phyloP scores from a whole-genome alignment of 1,140 invertebrate genomes.

The Babylonia areolata region DNA sequence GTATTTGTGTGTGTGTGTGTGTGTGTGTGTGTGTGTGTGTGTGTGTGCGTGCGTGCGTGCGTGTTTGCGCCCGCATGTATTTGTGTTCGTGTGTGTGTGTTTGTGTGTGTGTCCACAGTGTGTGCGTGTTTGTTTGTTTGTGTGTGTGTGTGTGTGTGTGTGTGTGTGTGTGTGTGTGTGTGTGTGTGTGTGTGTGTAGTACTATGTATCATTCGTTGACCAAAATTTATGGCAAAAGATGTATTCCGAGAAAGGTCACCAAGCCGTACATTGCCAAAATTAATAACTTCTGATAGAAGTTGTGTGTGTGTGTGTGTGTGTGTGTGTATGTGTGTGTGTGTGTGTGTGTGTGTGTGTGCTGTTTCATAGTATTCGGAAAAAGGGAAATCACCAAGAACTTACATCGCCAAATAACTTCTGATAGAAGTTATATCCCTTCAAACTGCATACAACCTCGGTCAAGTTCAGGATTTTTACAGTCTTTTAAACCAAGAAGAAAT shows the following conservation, averaged over 20 bases:
- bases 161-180: background rate
- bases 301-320: constrained; percentile 28
- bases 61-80: background rate
- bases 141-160: background rate
- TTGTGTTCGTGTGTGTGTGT: background rate
- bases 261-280: no score
- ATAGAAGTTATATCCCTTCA: no score
- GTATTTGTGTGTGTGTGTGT: background rate
- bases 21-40: background rate
- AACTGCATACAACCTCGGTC: no score
- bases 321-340: background rate
- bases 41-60: background rate
- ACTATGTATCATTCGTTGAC: no score
- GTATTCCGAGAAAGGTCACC: no score
- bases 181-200: constrained; percentile 27
- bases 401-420: no score
- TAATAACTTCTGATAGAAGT: no score
- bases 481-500: no score
- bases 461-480: no score
- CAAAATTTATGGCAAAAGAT: no score
- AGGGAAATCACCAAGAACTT: no score
- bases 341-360: background rate
- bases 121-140: background rate
- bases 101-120: background rate
- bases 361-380: background rate